Evolutionary conservation across 2,888 invertebrate genomes (phyloP).

Genomic region (Sycophila texana): DNA sequence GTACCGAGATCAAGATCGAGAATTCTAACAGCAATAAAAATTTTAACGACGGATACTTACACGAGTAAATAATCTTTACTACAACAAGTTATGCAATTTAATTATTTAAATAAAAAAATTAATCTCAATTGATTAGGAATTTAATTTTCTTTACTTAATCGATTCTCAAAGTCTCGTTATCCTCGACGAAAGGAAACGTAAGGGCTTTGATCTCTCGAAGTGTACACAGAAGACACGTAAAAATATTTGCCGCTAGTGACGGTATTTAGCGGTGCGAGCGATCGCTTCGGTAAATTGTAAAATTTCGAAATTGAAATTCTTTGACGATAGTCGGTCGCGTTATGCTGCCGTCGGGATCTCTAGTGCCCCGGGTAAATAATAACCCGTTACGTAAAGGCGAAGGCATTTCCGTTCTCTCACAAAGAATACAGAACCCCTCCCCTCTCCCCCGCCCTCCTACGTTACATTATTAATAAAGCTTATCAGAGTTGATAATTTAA

Average conservation of each 20-base stretch:
- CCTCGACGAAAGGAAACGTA: background rate
- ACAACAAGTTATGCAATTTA: too few relatives aligned
- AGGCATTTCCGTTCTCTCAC: background rate
- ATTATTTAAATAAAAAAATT: too few relatives aligned
- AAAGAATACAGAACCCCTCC: background rate
- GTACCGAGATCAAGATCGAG: too few relatives aligned
- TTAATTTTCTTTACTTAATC: too few relatives aligned
- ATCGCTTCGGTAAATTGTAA: background rate
- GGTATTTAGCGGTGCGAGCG: too few relatives aligned
- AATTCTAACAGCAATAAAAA: too few relatives aligned
- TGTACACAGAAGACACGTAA: too few relatives aligned
- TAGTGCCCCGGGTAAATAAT: too few relatives aligned
- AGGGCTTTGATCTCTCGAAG: background rate
- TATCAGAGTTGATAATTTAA: slow-evolving; percentile 53
- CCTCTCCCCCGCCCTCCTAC: background rate
- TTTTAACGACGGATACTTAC: too few relatives aligned
- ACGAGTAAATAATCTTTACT: too few relatives aligned
- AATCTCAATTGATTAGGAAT: too few relatives aligned
- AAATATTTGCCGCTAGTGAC: too few relatives aligned
- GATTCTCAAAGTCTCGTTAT: background rate
- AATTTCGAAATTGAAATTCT: slow-evolving; percentile 47
- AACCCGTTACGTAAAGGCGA: background rate
- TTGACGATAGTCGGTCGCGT: slow-evolving; percentile 21
- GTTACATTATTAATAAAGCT: slow-evolving; percentile 37
- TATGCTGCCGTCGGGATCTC: background rate